Evolutionary conservation across 2,797 vertebrate genomes (phyloP).

Genomic region (Lagocephalus sceleratus): DNA sequence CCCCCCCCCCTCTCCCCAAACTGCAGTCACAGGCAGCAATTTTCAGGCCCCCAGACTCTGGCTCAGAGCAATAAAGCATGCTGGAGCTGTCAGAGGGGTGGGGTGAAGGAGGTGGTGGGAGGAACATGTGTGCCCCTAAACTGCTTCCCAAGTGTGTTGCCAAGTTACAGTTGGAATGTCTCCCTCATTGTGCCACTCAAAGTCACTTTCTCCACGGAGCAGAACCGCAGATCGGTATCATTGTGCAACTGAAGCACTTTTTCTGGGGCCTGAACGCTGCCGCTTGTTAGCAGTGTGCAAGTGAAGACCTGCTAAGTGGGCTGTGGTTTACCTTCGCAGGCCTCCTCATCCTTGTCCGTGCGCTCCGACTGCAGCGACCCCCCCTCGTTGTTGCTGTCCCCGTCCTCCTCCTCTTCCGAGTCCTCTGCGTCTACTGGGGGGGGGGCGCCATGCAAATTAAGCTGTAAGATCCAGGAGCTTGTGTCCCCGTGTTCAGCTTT

Average conservation of each 20-base stretch:
- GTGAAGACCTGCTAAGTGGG: slow-evolving; percentile 22
- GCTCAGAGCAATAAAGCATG: slow-evolving; percentile 86
- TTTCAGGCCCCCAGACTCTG: slow-evolving; percentile 75
- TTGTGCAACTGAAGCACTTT: too few species aligned
- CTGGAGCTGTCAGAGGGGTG: slow-evolving; percentile 78
- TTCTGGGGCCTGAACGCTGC: slow-evolving; percentile 32
- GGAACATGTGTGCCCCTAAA: slow-evolving; percentile 63
- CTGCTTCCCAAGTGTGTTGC: slow-evolving; percentile 75
- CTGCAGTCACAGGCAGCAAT: slow-evolving; percentile 40
- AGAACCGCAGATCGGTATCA: slow-evolving; percentile 23
- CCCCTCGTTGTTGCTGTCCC: slow-evolving; percentile 79
- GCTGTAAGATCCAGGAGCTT: slow-evolving; percentile 13
- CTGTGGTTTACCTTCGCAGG: slow-evolving; percentile 69
- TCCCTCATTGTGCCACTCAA: slow-evolving; percentile 60
- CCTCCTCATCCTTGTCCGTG: slow-evolving; percentile 88
- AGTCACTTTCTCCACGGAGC: slow-evolving; percentile 52
- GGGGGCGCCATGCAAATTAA: slow-evolving; percentile 17
- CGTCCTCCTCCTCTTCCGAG: slow-evolving; percentile 78
- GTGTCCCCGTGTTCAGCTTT: background rate
- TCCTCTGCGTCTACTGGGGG: slow-evolving; percentile 77
- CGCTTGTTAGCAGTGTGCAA: slow-evolving; percentile 47
- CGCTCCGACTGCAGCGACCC: slow-evolving; percentile 86
- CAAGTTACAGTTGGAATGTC: slow-evolving; percentile 74
- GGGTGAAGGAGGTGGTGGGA: slow-evolving; percentile 48
- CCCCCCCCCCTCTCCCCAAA: background rate